Evolutionary conservation across 1,140 invertebrate species (phyloP).

Genomic region (Drosophila setifemur): DNA sequence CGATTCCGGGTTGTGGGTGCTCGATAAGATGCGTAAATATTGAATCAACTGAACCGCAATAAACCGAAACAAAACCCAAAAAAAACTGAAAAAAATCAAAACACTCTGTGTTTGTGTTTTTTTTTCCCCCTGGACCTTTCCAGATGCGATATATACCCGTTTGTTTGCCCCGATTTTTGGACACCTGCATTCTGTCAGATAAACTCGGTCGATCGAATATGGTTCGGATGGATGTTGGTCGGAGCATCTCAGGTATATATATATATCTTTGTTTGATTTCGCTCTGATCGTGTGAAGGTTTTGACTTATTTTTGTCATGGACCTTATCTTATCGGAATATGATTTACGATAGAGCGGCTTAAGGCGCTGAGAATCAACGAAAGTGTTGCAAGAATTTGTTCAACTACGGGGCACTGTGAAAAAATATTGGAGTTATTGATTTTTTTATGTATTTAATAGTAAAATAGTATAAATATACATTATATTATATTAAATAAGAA

Average conservation of each 20-base stretch:
- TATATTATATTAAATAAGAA: background rate
- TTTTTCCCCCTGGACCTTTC: slow-evolving; percentile 7
- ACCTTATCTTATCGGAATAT: slow-evolving; percentile 61
- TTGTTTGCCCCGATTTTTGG: slow-evolving; percentile 22
- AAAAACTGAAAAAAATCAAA: slow-evolving; percentile 23
- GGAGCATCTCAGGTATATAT: slow-evolving; percentile 34
- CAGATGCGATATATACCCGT: slow-evolving; percentile 7
- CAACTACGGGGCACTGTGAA: background rate
- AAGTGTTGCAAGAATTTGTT: slow-evolving; percentile 59
- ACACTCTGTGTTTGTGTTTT: background rate
- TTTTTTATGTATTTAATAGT: background rate
- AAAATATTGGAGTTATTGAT: background rate
- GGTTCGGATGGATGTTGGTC: slow-evolving; percentile 7
- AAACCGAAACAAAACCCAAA: slow-evolving; percentile 3
- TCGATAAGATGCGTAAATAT: slow-evolving; percentile 67
- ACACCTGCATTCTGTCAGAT: slow-evolving; percentile 48
- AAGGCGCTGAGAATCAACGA: slow-evolving; percentile 32
- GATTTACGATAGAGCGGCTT: slow-evolving; percentile 59
- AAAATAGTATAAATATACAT: no score
- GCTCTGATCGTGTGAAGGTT: slow-evolving; percentile 68
- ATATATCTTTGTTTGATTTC: slow-evolving; percentile 63
- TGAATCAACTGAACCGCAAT: slow-evolving; percentile 43
- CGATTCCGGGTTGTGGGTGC: slow-evolving; percentile 41
- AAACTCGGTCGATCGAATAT: slow-evolving; percentile 52
- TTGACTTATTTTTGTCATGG: slow-evolving; percentile 59